Base-by-base conservation (phyloP, 2,113 vertebrate species). In the Taurulus bubalis region DNA sequence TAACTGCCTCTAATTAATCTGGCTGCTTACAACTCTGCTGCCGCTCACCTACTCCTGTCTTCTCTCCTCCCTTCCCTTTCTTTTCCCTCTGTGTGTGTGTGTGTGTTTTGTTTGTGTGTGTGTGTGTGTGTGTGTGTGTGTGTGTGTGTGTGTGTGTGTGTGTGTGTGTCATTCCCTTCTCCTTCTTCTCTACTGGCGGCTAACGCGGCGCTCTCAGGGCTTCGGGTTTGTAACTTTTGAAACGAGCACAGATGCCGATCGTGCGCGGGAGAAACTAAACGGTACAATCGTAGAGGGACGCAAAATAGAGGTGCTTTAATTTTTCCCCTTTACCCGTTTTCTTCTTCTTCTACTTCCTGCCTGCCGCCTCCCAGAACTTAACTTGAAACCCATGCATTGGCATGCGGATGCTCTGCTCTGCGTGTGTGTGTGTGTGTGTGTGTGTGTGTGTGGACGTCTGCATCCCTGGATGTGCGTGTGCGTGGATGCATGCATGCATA, bases 201-300 rank as follows among this genome's bases (percentile, higher is more conserved):
- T 79, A 83, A 72, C 82, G 34, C 58, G 87, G 87, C n/a, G 67
- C 90, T 87, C 71, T 86, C 92, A 96, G 95, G 95, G 95, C 90
- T 96, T 96, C 79, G 95, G 95, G 79, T 99, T 99, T 96, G 98
- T 99, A 96, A 99, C 98, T 95, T 99, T 99, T 95, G 98, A 99
- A 96, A 99, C 97, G 93, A 98, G 98, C 95, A 96, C 96, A 96
- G 98, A 99, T 89, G 98, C 98, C 77, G 98, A 99, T 94, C 97
- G 96, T 90, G 98, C 98, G 85, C 97, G 98, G 94, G 98, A 99
- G 96, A 99, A 99, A 96, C 97, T 99, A 96, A 98, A 99, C 87
- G 98, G 97, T 96, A 99, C 97, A 95, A 99, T 99, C 96, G 98
- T 99, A 96, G 98, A 99, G 96, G 98, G 98, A 94, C 97, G 98